Conservation (phyloP, 2,113 vertebrate species). For the Echinops telfairi region DNA sequence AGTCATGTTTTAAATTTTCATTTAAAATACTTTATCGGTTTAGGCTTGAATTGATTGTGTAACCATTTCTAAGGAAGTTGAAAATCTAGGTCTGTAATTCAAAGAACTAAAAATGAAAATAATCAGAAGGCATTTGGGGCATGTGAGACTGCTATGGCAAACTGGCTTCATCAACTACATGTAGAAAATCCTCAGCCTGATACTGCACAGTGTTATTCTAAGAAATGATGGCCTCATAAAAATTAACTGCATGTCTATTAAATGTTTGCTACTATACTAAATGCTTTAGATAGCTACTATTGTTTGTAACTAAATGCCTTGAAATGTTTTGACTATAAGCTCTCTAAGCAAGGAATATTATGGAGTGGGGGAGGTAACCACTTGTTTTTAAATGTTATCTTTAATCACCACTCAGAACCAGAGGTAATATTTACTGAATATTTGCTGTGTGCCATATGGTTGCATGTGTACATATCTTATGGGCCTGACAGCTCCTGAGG, state of each 20-base stretch:
- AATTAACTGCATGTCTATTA: constrained; percentile 19
- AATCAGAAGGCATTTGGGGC: background rate
- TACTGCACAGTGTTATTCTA: constrained; percentile 49
- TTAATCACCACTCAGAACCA: background rate
- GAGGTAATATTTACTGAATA: constrained; percentile 20
- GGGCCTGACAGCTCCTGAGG: background rate
- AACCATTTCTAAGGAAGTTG: constrained; percentile 41
- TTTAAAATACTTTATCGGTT: constrained; percentile 44
- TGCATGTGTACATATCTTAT: background rate
- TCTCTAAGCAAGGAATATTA: constrained; percentile 52
- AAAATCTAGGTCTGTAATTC: constrained; percentile 33
- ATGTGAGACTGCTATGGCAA: constrained; percentile 11
- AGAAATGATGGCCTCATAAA: constrained; percentile 54
- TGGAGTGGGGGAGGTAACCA: too few relatives aligned
- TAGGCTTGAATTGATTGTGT: constrained; percentile 51
- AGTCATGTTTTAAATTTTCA: constrained; percentile 42
- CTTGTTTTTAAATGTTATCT: constrained; percentile 30
- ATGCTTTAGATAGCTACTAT: background rate
- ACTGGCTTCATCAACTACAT: background rate
- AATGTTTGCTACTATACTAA: background rate
- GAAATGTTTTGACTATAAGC: background rate
- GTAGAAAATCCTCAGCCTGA: constrained; percentile 28
- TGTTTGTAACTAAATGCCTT: constrained; percentile 54
- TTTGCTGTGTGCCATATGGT: background rate
- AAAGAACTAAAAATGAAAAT: constrained; percentile 43